A percentile compares a stretch with the other conserved stretches of the same genome.
Evolutionary conservation across 2,113 vertebrate genomes (phyloP).

Genomic region (Crotalus tigris): DNA sequence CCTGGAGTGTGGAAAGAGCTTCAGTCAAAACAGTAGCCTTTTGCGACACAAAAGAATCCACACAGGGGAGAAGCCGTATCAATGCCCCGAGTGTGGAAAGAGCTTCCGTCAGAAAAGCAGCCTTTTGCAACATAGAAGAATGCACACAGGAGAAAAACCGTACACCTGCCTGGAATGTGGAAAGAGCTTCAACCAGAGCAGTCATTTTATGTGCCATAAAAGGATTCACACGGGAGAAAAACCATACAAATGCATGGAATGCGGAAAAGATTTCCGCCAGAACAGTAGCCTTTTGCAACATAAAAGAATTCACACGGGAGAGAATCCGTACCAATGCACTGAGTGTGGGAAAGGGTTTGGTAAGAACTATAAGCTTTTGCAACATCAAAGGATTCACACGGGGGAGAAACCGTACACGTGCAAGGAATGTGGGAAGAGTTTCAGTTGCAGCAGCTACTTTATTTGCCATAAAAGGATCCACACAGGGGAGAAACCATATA

Average conservation of each 20-base stretch:
- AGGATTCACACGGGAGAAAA: neutral
- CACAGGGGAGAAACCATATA: neutral
- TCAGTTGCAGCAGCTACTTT: neutral
- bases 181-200: neutral
- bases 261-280: neutral
- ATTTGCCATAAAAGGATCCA: neutral
- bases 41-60: neutral
- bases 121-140: neutral
- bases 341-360: neutral
- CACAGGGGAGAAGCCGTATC: neutral
- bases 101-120: neutral
- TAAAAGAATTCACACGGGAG: neutral
- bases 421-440: neutral
- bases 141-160: neutral
- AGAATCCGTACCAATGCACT: neutral
- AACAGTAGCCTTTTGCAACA: neutral
- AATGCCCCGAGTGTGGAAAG: neutral
- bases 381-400: neutral
- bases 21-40: neutral
- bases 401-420: neutral
- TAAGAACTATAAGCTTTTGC: neutral
- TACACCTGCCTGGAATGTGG: neutral
- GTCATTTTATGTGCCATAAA: neutral
- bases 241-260: neutral
- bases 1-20: neutral